Evolutionary conservation across 2,888 invertebrate genomes (phyloP).

Genomic region (Nudaria mundana): DNA sequence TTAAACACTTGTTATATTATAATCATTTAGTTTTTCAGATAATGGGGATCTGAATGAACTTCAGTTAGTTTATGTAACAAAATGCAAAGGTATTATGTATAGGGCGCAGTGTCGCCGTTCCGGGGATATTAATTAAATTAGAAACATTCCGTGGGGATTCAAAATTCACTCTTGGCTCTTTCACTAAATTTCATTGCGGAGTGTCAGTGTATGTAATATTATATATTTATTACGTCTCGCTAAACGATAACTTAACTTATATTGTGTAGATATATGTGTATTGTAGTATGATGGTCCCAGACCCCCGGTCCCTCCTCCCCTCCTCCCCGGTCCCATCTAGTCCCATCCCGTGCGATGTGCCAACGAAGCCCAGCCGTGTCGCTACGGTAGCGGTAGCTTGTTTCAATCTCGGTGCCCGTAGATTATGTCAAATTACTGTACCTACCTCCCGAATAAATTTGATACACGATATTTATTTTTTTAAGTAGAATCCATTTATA

Average conservation of each 20-base stretch:
- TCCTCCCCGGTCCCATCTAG: constrained; percentile 74
- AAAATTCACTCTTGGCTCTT: constrained; percentile 56
- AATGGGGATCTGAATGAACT: constrained; percentile 62
- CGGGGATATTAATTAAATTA: constrained; percentile 59
- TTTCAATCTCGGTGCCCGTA: constrained; percentile 49
- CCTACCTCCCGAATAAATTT: constrained; percentile 48
- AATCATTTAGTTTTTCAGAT: constrained; percentile 70
- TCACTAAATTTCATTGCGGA: constrained; percentile 30
- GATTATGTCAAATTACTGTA: constrained; percentile 45
- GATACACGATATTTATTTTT: constrained; percentile 55
- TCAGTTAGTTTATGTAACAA: constrained; percentile 56
- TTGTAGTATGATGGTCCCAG: constrained; percentile 36
- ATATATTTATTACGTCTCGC: constrained; percentile 29
- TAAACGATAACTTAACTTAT: too few species aligned
- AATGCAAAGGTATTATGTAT: constrained; percentile 55
- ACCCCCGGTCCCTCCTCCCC: constrained; percentile 55
- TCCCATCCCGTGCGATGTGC: constrained; percentile 74
- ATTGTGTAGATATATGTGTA: constrained; percentile 23
- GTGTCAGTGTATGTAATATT: constrained; percentile 34
- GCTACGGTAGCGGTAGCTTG: constrained; percentile 32
- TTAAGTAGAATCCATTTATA: constrained; percentile 67
- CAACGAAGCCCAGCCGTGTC: constrained; percentile 62
- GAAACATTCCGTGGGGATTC: constrained; percentile 71
- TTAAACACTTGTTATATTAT: constrained; percentile 73
- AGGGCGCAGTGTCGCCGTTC: constrained; percentile 57